Conservation (phyloP, 2,888 invertebrate genomes). For the Creontiades dilutus region DNA sequence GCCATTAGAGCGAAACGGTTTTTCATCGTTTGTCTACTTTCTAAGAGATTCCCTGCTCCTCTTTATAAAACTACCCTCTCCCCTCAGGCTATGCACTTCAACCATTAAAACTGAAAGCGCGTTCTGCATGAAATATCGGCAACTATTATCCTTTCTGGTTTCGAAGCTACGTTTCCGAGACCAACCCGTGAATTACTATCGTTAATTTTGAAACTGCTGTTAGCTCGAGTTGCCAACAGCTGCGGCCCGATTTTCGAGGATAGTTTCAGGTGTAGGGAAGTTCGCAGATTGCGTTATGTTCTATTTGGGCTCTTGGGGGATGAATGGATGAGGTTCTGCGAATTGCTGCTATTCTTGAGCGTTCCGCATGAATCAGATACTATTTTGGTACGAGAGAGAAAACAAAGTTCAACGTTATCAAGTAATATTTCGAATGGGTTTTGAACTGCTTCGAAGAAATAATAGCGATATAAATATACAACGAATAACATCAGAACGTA, state of each 20-base stretch:
- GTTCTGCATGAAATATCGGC: conserved; percentile 15
- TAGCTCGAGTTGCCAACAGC: conserved; percentile 30
- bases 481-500: too few relatives aligned
- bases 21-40: neutral
- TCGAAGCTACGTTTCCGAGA: neutral
- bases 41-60: neutral
- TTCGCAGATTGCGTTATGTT: neutral
- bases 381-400: too few relatives aligned
- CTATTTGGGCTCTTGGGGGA: neutral
- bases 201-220: conserved; percentile 39
- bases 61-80: neutral
- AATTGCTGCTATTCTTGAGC: too few relatives aligned
- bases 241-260: conserved; percentile 26
- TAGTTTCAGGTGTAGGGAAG: conserved; percentile 31
- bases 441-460: too few relatives aligned
- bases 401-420: too few relatives aligned
- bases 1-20: neutral
- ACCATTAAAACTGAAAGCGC: conserved; percentile 26
- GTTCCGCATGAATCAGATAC: too few relatives aligned
- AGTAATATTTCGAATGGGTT: too few relatives aligned
- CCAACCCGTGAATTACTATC: conserved; percentile 28
- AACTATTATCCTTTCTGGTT: conserved; percentile 19
- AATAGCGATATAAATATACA: too few relatives aligned
- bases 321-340: too few relatives aligned
- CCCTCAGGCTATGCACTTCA: neutral